phyloP scores from a whole-genome alignment of 2,888 invertebrate genomes.

The Masnerella sp. region DNA sequence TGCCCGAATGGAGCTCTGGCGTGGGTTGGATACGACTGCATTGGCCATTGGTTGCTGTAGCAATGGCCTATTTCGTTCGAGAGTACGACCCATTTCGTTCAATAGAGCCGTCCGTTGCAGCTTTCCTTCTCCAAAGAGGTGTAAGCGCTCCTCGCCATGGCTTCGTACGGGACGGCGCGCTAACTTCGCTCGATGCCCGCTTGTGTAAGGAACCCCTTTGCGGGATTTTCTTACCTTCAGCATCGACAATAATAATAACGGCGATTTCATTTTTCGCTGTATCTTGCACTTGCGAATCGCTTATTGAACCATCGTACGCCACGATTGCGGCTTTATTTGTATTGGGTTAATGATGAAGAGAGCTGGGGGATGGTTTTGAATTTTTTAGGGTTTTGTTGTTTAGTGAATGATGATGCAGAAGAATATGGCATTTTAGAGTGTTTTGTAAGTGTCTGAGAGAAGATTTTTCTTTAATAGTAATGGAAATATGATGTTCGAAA shows the following conservation, averaged over 20 bases:
- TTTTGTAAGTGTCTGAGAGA: too few species aligned
- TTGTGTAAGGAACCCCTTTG: constrained; percentile 36
- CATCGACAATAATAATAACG: constrained; percentile 44
- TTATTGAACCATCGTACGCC: constrained; percentile 35
- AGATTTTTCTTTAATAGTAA: too few species aligned
- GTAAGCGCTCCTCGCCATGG: constrained; percentile 60
- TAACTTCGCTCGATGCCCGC: constrained; percentile 20
- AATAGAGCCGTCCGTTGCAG: constrained; percentile 66
- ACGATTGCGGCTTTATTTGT: constrained; percentile 12
- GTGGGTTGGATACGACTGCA: constrained; percentile 64
- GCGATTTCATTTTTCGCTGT: constrained; percentile 28
- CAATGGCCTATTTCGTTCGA: constrained; percentile 73
- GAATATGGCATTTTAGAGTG: too few species aligned
- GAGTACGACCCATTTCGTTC: constrained; percentile 73
- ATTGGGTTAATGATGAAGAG: too few species aligned
- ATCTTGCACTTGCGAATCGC: constrained; percentile 40
- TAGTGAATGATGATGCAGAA: too few species aligned
- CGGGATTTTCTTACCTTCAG: constrained; percentile 43
- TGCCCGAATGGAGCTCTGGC: constrained; percentile 33
- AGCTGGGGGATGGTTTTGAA: too few species aligned
- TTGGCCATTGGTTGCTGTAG: constrained; percentile 73
- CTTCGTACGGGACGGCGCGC: constrained; percentile 63
- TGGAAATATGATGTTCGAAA: too few species aligned
- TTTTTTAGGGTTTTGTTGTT: too few species aligned
- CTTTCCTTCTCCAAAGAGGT: constrained; percentile 61